Conservation (phyloP, 2,888 invertebrate species). For the Melinaea marsaeus region DNA sequence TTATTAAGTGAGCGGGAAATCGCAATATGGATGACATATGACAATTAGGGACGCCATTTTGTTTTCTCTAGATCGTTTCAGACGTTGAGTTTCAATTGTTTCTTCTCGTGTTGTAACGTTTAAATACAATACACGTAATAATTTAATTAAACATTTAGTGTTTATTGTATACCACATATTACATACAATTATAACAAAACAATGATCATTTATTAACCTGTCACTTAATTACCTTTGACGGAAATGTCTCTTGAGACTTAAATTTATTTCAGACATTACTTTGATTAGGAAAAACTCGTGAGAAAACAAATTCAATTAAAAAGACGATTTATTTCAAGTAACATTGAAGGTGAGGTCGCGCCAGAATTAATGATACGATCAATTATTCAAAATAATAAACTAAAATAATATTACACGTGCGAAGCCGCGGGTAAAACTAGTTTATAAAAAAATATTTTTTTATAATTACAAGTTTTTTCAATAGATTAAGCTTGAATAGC, state of each 20-base stretch:
- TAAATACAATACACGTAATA: neutral
- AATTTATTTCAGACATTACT: constrained; percentile 20
- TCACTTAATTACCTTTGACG: constrained; percentile 15
- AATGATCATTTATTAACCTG: constrained; percentile 3
- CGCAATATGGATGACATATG: constrained; percentile 1
- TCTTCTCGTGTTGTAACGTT: neutral
- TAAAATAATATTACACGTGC: too few species aligned
- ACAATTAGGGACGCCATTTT: constrained; percentile 5
- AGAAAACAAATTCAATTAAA: constrained; percentile 20
- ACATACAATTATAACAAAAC: neutral
- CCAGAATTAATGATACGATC: constrained; percentile 23
- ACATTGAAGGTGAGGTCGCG: constrained; percentile 23
- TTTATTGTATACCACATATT: neutral
- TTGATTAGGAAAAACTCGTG: constrained; percentile 24
- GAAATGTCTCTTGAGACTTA: constrained; percentile 12
- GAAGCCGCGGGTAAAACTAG: too few species aligned
- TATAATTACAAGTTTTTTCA: neutral
- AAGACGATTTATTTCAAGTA: constrained; percentile 17
- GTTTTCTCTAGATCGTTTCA: constrained; percentile 5
- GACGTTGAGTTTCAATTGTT: constrained; percentile 6
- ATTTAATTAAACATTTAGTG: neutral
- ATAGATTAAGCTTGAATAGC: neutral
- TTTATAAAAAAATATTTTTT: neutral
- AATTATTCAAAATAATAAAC: too few species aligned
- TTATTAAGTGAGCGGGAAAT: neutral